These are phyloP conservation scores for Triops longicaudatus DNA, from an alignment of 1,140 invertebrate genomes.

Conservation along the genomic window DNA sequence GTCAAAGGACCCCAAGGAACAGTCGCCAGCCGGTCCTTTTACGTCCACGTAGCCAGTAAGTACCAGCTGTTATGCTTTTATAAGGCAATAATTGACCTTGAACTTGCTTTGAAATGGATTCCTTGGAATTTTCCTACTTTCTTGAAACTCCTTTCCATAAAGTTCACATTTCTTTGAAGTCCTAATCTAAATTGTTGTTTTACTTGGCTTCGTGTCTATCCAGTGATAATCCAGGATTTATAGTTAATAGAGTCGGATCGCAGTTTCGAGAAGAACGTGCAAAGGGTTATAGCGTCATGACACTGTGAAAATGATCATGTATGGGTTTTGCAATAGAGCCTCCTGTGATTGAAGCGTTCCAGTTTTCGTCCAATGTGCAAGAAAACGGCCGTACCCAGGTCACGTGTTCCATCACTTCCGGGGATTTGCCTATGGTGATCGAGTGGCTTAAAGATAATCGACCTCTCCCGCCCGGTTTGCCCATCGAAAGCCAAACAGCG, in stretches of 20 bases:
- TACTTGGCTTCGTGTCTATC: too few relatives aligned
- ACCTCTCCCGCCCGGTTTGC: conserved; percentile 33
- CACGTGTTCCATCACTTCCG: conserved; percentile 39
- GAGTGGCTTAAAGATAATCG: conserved; percentile 46
- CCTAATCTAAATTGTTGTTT: too few relatives aligned
- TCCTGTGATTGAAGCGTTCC: conserved; percentile 51
- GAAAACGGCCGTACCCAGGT: conserved; percentile 42
- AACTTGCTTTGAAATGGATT: too few relatives aligned
- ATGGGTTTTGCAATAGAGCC: conserved; percentile 42
- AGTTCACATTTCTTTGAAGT: too few relatives aligned
- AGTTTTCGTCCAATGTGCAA: conserved; percentile 47
- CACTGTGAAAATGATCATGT: conserved; percentile 33
- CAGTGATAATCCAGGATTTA: too few relatives aligned
- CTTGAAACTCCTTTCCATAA: too few relatives aligned
- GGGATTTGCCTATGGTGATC: conserved; percentile 40
- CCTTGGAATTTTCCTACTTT: too few relatives aligned
- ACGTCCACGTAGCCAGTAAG: conserved; percentile 43
- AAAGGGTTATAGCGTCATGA: too few relatives aligned
- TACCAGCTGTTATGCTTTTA: neutral
- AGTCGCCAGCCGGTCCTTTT: conserved; percentile 37
- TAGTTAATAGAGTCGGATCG: too few relatives aligned
- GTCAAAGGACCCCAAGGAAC: conserved; percentile 40
- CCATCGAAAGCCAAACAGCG: conserved; percentile 37
- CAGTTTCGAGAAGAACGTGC: too few relatives aligned
- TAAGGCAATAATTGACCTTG: neutral